Evolutionary conservation across 2,113 vertebrate genomes (phyloP), one percentile per base, ranked within the genome.

Genomic region (Rhagologus leucostigma): DNA sequence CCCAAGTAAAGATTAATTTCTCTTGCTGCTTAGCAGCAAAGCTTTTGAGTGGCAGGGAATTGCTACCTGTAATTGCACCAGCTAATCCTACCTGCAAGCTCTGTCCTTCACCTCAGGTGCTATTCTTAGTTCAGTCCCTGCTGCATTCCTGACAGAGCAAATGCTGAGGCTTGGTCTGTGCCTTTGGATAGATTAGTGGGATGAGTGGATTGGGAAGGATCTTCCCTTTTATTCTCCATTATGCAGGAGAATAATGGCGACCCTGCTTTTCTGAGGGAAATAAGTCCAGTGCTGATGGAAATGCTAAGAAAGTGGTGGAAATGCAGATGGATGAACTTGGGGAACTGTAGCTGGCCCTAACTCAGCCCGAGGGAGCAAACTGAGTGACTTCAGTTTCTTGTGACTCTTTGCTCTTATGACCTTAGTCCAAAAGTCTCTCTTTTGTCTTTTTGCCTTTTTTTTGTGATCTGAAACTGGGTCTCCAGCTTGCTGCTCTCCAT

Each of bases 11-110:
- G 65, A 63, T 15, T 18, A 5, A 14, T 70, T 86, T 70, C 67
- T 85, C 59, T 70, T 26, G 59, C 86, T 93, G 75, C 59, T 88
- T 60, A 74, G 47, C 0, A 10, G 15, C 6, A 63, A 88, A 86
- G 65, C 71, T 37, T 77, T 15, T 32, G 79, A 74, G 73, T 13
- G 67, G 86, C 50, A 24, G 76, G 79, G 90, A 59, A 47, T 63
- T 89, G 60, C 68, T 86, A 50, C 88, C 96, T 93, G 95, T 86
- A 62, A 92, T 73, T 83, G 87, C 90, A 76, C 9, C 49, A 30
- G 90, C 78, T 86, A 84, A 80, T 77, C 90, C 92, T 35, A 24
- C 71, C 79, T 70, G 79, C 67, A 7, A 53, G 90, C 79, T 69
- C 55, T 52, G 83, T 70, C 94, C 90, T 81, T 86, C 86, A 59